Percentiles rank a stretch among this genome's conserved stretches.
These are phyloP conservation scores for Drosophila subobscura DNA, from an alignment of 1,140 invertebrate species.

Conservation along the genomic window DNA sequence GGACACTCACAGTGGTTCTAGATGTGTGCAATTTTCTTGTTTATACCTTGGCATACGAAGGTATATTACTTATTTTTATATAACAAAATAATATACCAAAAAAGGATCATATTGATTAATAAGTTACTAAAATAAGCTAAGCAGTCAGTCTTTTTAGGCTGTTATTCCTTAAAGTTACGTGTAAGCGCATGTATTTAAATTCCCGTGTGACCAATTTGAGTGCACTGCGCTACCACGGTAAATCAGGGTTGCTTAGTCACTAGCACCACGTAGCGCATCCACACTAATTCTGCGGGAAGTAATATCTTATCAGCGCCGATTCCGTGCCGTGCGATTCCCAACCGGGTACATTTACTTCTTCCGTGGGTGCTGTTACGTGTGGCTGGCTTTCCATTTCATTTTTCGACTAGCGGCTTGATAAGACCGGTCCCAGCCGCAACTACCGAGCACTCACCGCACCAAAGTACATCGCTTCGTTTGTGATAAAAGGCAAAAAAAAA, in stretches of 20 bases:
- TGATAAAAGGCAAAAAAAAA: conserved; percentile 30
- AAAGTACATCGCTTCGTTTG: conserved; percentile 29
- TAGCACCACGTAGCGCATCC: conserved; percentile 25
- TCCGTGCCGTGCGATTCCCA: conserved; percentile 23
- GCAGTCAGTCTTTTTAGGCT: no score
- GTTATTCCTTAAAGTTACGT: no score
- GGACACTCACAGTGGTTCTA: conserved; percentile 1
- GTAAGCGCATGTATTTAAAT: no score
- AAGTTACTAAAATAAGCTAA: no score
- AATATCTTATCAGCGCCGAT: conserved; percentile 8
- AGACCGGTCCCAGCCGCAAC: conserved; percentile 29
- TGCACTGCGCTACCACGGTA: background rate
- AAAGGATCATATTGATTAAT: no score
- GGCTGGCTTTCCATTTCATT: conserved; percentile 61
- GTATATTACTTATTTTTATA: background rate
- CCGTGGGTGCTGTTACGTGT: conserved; percentile 54
- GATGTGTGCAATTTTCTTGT: no score
- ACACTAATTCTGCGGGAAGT: conserved; percentile 10
- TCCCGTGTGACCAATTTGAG: no score
- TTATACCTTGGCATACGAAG: no score
- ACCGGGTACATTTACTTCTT: conserved; percentile 30
- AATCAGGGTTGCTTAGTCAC: conserved; percentile 11
- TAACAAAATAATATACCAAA: background rate
- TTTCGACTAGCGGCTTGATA: conserved; percentile 48
- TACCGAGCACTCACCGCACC: conserved; percentile 24